Evolutionary conservation across 2,113 vertebrate species (phyloP).

Genomic region (Lepidothrix coronata): DNA sequence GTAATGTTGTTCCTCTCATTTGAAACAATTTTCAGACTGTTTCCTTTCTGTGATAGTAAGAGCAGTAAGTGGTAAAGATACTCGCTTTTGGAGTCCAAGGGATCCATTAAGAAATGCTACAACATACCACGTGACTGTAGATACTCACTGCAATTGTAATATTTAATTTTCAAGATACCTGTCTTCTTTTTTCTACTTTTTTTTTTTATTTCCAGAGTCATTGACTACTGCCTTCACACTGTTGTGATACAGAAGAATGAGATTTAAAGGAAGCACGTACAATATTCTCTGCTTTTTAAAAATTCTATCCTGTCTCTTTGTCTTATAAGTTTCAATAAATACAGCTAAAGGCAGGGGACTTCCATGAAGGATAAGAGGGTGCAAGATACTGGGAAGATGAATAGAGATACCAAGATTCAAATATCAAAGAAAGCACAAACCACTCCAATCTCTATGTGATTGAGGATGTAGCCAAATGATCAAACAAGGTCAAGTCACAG

Average conservation of each 20-base stretch:
- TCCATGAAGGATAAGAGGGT: background rate
- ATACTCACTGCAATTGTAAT: background rate
- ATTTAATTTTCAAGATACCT: background rate
- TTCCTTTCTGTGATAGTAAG: background rate
- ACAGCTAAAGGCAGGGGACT: background rate
- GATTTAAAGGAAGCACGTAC: background rate
- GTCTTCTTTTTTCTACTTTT: background rate
- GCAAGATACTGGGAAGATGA: background rate
- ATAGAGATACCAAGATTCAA: background rate
- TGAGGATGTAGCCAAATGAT: background rate
- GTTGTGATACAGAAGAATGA: background rate
- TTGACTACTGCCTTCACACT: background rate
- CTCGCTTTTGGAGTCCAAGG: background rate
- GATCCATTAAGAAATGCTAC: background rate
- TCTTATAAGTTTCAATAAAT: background rate
- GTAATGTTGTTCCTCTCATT: background rate
- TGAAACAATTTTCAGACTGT: background rate
- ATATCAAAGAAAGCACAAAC: background rate
- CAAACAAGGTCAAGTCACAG: background rate
- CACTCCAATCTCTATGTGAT: fast-evolving
- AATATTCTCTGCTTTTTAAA: background rate
- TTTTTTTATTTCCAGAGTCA: background rate
- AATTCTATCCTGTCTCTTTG: background rate
- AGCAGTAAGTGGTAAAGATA: background rate
- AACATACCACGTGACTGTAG: background rate